phyloP scores from a whole-genome alignment of 2,113 vertebrate genomes.

The Xiphorhynchus elegans region DNA sequence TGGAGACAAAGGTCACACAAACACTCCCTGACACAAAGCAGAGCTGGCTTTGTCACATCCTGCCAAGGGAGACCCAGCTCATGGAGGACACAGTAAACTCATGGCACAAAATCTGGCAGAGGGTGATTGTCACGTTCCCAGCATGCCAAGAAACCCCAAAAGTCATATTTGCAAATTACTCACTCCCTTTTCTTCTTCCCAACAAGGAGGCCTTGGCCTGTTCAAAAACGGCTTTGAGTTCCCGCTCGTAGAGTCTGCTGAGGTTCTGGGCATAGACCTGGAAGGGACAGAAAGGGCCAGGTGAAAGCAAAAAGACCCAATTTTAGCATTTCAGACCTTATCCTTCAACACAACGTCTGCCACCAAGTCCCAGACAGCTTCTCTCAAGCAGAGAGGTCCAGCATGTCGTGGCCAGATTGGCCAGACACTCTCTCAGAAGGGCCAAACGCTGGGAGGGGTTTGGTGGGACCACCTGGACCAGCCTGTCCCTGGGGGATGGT shows the following conservation, averaged over 20 bases:
- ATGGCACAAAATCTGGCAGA: not conserved
- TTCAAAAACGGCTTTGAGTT: conserved; percentile 54
- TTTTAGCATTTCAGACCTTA: not conserved
- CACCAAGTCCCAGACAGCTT: rapidly evolving
- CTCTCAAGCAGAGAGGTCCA: not conserved
- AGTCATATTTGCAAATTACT: not conserved
- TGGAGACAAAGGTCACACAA: not conserved
- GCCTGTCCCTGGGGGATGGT: not conserved
- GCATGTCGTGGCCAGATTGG: not conserved
- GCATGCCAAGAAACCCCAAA: not conserved
- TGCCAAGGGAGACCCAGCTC: not conserved
- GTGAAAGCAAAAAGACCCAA: not conserved
- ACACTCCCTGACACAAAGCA: not conserved
- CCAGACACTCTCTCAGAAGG: not conserved
- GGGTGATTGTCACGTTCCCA: not conserved
- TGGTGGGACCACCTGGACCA: not conserved
- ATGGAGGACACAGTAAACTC: not conserved
- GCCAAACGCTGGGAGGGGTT: not conserved
- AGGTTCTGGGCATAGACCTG: conserved; percentile 61
- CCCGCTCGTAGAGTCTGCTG: not conserved
- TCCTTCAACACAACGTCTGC: not conserved
- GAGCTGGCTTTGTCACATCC: rapidly evolving
- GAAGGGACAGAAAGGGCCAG: not conserved
- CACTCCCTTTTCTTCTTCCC: conserved; percentile 38
- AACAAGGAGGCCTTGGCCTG: conserved; percentile 17